Conservation (phyloP, 1,140 invertebrate genomes). For the Hermatobates lingyangjiaoensis region DNA sequence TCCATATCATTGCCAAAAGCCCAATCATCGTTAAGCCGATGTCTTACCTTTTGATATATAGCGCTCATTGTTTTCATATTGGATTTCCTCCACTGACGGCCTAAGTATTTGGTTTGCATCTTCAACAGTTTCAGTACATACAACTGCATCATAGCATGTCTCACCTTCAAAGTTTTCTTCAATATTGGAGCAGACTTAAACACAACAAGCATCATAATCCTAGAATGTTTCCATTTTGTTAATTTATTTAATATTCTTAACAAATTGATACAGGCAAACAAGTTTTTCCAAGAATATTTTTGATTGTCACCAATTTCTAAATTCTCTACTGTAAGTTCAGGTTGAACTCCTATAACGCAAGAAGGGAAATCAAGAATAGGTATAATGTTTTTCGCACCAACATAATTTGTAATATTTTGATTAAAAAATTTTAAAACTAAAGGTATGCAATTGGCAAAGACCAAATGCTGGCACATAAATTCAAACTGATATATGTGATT, state of each 20-base stretch:
- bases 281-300: conserved; percentile 89
- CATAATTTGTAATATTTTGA: conserved; percentile 91
- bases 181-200: conserved; percentile 98
- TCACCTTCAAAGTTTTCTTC: conserved; percentile 85
- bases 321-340: conserved; percentile 81
- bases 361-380: conserved; percentile 87
- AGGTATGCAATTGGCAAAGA: conserved; percentile 98
- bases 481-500: conserved; percentile 99
- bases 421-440: conserved; percentile 98
- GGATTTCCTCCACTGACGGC: conserved; percentile 94
- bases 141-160: conserved; percentile 93
- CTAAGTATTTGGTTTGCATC: conserved; percentile 99
- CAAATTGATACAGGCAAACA: conserved; percentile 96
- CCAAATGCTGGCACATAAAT: conserved; percentile 95
- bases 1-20: conserved; percentile 97
- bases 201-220: conserved; percentile 99
- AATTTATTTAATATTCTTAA: conserved; percentile 93
- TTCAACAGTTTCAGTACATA: conserved; percentile 96
- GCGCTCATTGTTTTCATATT: conserved; percentile 99
- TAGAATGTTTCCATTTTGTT: conserved; percentile 97
- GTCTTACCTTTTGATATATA: conserved; percentile 92
- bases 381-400: conserved; percentile 87
- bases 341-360: conserved; percentile 89
- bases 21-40: conserved; percentile 97
- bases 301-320: conserved; percentile 76